Evolutionary conservation across 2,797 vertebrate genomes (phyloP).

Genomic region (Ctenopoma multispine): DNA sequence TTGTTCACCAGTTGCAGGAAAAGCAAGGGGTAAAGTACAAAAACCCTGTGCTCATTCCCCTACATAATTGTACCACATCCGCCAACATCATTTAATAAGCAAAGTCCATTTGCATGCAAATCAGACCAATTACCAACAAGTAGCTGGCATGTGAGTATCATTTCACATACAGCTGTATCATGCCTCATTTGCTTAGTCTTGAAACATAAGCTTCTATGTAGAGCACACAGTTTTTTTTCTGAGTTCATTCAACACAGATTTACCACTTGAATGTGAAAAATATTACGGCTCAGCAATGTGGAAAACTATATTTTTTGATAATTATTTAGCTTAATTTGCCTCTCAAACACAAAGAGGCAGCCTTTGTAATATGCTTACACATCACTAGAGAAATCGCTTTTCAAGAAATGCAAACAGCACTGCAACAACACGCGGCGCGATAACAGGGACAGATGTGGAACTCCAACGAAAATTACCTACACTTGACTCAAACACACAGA

Average conservation of each 20-base stretch:
- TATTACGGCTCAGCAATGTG: conserved; percentile 49
- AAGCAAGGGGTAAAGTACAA: conserved; percentile 22
- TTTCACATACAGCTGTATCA: conserved; percentile 67
- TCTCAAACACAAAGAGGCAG: conserved; percentile 32
- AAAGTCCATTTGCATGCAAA: conserved; percentile 76
- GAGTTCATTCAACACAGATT: conserved; percentile 57
- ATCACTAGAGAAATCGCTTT: conserved; percentile 14
- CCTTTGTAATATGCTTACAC: conserved; percentile 36
- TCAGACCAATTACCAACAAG: conserved; percentile 74
- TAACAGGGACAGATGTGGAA: background rate
- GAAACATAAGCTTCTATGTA: conserved; percentile 68
- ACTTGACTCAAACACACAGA: conserved; percentile 1
- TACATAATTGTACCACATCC: conserved; percentile 54
- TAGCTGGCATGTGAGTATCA: conserved; percentile 69
- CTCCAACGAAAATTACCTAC: conserved; percentile 20
- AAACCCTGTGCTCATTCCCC: conserved; percentile 23
- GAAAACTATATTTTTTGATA: conserved; percentile 45
- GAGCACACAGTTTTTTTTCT: conserved; percentile 36
- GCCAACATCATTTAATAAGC: conserved; percentile 70
- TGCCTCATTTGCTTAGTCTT: conserved; percentile 74
- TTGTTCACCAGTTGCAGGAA: conserved; percentile 15
- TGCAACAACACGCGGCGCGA: conserved; percentile 1
- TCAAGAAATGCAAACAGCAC: background rate
- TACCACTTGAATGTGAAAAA: conserved; percentile 52
- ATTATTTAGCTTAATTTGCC: conserved; percentile 48